Evolutionary conservation across 2,888 invertebrate species (phyloP), one percentile per base, ranked within the genome.

Genomic region (Zhuqinia jingwanae): DNA sequence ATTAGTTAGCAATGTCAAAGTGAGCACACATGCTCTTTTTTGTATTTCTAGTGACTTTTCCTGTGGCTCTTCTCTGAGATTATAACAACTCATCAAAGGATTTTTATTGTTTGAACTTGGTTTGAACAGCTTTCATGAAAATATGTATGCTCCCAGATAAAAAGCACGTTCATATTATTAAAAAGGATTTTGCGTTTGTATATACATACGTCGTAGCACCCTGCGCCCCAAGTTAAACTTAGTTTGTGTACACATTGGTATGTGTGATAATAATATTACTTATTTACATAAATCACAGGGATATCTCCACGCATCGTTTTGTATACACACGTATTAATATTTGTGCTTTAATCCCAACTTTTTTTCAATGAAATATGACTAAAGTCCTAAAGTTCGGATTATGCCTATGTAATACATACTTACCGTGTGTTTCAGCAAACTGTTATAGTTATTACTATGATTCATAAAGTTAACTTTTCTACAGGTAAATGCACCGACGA

Each of bases 71-170:
- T 3, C 15, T 77, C 77, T 77, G 78, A 78, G 78, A 78, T 78
- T 78, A 78, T 45, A 25, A 17, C 30, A 11, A 47, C 78, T 50
- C 60, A 63, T 78, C 78, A 63, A 45, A 17, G n/a, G 27, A 63
- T 45, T 78, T 78, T 63, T 45, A 63, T 63, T n/a, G n/a, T n/a
- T n/a, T n/a, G n/a, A n/a, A n/a, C n/a, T n/a, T n/a, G n/a, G 73
- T 73, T 78, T 78, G 63, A 63, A 78, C 78, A 78, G 78, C 78
- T 78, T 78, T 78, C 78, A 78, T 20, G 50, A 63, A 63, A 78
- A 63, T 78, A 63, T 42, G 11, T 60, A 25, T 60, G 77, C 42
- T 60, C 45, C 8, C 36, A 58, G 60, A 60, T 60, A 60, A 60
- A 63, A 27, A 78, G 60, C 78, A 63, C 63, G 63, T 45, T 76